phyloP scores from a whole-genome alignment of 1,140 invertebrate genomes.

The Mycetomoellerius zeteki region DNA sequence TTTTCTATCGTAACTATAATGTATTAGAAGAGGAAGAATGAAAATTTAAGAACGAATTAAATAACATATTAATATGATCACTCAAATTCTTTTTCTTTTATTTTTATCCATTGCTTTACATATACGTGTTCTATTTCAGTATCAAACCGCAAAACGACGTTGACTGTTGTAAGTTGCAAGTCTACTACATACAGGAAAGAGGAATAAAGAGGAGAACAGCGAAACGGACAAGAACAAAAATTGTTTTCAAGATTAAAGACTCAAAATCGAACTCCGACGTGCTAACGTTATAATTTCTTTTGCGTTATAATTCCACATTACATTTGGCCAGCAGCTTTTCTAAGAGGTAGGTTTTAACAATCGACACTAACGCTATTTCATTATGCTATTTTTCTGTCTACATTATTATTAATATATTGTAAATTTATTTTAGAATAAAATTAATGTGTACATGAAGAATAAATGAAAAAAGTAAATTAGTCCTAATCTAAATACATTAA shows the following conservation, averaged over 20 bases:
- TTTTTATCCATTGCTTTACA: neutral
- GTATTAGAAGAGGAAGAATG: neutral
- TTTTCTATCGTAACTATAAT: neutral
- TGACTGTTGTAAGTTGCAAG: neutral
- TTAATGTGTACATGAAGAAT: neutral
- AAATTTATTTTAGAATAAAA: neutral
- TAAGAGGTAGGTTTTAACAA: neutral
- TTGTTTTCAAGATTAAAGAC: neutral
- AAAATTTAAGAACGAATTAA: neutral
- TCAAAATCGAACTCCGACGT: neutral
- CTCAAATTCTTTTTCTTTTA: neutral
- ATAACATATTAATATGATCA: neutral
- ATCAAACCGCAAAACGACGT: neutral
- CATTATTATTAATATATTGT: constrained; percentile 12
- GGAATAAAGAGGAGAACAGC: neutral
- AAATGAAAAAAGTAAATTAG: neutral
- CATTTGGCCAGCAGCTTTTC: neutral
- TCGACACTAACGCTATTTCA: neutral
- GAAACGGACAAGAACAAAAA: neutral
- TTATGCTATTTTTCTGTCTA: neutral
- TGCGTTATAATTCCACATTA: neutral
- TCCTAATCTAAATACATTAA: neutral
- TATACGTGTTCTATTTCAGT: neutral
- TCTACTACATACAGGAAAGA: neutral
- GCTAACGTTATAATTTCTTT: neutral